Evolutionary conservation across 2,888 invertebrate genomes (phyloP), one percentile per base, ranked within the genome.

Genomic region (Smittia sp.): DNA sequence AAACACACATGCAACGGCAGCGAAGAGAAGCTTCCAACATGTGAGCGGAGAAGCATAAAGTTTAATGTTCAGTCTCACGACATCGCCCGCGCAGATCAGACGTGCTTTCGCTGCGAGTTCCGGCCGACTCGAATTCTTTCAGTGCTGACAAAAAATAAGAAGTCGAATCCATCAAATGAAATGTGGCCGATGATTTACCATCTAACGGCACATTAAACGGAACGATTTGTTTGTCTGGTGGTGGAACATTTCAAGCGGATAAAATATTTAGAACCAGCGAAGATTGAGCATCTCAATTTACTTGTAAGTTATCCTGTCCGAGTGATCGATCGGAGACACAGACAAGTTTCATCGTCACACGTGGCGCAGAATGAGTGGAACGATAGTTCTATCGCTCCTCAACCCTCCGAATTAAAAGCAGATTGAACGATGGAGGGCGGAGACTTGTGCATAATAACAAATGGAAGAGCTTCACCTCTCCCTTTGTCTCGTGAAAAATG

Each of bases 1-100:
- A 63, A 25, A 63, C 27, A 27, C 63, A 27, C 1, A 7, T 22
- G 22, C 3, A 58, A 58, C 3, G 18, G 46, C 2, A 46, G 46
- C 6, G 46, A 46, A 46, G n/a, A n/a, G n/a, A 63, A 38, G 22
- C 66, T 15, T 39, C 15, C 1, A 66, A 18, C 38, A 66, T 63
- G 63, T 63, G 63, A 63, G 63, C 63, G 25, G n/a, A 27, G 27
- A 68, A 68, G 68, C 68, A 68, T 68, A 41, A 68, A 68, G 24
- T 27, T 70, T 70, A 25, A 13, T 25, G 25, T 70, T 72, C 38
- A 72, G 72, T 72, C 72, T 58, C 58, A 62, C 72, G 62, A 72
- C 62, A 39, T 20, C 62, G 13, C 15, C 39, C 27, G 72, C 15
- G 20, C n/a, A 54, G 7, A 13, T 20, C 38, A 39, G 72, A 72